Conservation (phyloP, 2,888 invertebrate genomes). For the Thysanoteuthis rhombus region DNA sequence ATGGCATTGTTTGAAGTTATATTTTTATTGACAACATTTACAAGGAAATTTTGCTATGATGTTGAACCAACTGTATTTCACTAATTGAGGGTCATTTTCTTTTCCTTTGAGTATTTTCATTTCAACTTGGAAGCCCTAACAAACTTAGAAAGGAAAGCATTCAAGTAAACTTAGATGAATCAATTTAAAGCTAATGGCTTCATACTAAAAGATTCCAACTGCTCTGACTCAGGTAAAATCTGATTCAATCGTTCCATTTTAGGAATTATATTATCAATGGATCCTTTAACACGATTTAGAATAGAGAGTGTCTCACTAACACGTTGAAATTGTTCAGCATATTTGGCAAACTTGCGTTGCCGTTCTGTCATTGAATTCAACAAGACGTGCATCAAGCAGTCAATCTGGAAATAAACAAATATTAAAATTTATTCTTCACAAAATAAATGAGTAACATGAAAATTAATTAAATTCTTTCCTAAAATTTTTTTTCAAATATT, state of each 20-base stretch:
- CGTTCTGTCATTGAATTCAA: slow-evolving; percentile 79
- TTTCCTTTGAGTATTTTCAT: background rate
- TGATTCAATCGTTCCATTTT: slow-evolving; percentile 87
- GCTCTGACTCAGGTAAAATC: slow-evolving; percentile 81
- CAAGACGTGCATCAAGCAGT: slow-evolving; percentile 78
- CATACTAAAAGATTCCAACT: slow-evolving; percentile 80
- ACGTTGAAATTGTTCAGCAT: slow-evolving; percentile 85
- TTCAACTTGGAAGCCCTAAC: background rate
- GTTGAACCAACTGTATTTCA: too few species aligned
- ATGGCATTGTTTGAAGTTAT: background rate
- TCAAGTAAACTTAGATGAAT: background rate
- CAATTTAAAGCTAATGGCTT: slow-evolving; percentile 30
- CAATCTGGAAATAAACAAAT: slow-evolving; percentile 72
- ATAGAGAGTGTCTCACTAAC: slow-evolving; percentile 86
- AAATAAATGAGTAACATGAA: background rate
- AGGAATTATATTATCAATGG: slow-evolving; percentile 85
- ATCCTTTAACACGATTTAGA: slow-evolving; percentile 81
- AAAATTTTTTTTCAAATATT: too few species aligned
- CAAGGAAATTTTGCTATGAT: too few species aligned
- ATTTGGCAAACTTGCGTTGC: slow-evolving; percentile 84
- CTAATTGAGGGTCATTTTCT: background rate
- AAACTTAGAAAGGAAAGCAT: background rate
- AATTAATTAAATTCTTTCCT: background rate
- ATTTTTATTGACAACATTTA: background rate
- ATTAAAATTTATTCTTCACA: background rate